Percentiles rank a stretch among this genome's conserved stretches.
Evolutionary conservation across 2,888 invertebrate genomes (phyloP).

Genomic region (Sphinx pinastri): DNA sequence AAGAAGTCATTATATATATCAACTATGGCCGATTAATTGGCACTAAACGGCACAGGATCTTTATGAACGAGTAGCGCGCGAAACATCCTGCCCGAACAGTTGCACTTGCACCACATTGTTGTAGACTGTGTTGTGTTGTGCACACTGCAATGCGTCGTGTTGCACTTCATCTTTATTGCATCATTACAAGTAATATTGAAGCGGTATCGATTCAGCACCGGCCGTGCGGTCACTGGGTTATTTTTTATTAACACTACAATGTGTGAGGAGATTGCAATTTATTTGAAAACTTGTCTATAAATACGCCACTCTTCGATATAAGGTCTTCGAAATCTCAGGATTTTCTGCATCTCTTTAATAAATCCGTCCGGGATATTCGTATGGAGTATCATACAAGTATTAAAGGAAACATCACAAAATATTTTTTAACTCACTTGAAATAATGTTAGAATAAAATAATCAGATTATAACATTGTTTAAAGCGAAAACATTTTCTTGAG

Average conservation of each 20-base stretch:
- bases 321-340: too few relatives aligned
- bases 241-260: not conserved
- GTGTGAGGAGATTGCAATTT: not conserved
- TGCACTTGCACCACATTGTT: not conserved
- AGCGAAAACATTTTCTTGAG: too few relatives aligned
- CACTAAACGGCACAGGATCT: not conserved
- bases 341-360: too few relatives aligned
- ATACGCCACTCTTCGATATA: too few relatives aligned
- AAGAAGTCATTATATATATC: too few relatives aligned
- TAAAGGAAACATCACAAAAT: too few relatives aligned
- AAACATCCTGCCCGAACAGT: not conserved
- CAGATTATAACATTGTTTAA: too few relatives aligned
- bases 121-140: not conserved
- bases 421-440: too few relatives aligned
- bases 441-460: too few relatives aligned
- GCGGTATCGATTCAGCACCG: not conserved
- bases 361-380: too few relatives aligned
- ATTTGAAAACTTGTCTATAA: not conserved
- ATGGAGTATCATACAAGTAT: too few relatives aligned
- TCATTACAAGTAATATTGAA: not conserved
- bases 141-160: not conserved
- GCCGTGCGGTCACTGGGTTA: not conserved
- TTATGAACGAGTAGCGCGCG: not conserved
- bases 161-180: not conserved
- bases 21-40: too few relatives aligned